These are phyloP conservation scores for Rattus norvegicus DNA, from an alignment of 2,113 vertebrate species.

Conservation along the genomic window DNA sequence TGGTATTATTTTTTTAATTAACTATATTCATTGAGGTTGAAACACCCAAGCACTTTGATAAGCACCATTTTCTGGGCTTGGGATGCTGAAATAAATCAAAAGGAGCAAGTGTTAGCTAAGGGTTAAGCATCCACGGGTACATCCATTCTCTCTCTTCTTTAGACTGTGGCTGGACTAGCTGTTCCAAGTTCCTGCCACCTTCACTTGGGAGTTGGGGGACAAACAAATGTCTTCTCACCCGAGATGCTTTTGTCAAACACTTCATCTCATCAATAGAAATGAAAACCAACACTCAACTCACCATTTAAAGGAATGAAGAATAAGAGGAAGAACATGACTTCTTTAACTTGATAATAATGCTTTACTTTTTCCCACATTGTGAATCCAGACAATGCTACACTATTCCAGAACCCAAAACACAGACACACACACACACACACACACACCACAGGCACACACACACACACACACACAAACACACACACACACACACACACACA, in stretches of 20 bases:
- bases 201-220: too few relatives aligned
- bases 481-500: too few relatives aligned
- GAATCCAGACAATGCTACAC: background rate
- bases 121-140: background rate
- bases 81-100: background rate
- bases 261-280: background rate
- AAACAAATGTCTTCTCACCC: background rate
- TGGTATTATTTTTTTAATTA: background rate
- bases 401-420: background rate
- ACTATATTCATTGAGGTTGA: background rate
- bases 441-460: too few relatives aligned
- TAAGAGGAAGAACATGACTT: background rate
- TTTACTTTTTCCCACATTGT: background rate
- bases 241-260: background rate
- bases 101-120: background rate
- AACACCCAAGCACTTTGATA: background rate
- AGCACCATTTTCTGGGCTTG: background rate
- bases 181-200: background rate
- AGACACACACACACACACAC: too few relatives aligned
- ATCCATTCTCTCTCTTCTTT: background rate
- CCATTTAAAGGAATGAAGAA: background rate
- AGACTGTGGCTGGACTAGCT: background rate
- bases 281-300: background rate
- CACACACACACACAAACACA: too few relatives aligned
- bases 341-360: background rate